These are phyloP conservation scores for Auanema sp. DNA, from an alignment of 2,888 invertebrate genomes.

Conservation along the genomic window DNA sequence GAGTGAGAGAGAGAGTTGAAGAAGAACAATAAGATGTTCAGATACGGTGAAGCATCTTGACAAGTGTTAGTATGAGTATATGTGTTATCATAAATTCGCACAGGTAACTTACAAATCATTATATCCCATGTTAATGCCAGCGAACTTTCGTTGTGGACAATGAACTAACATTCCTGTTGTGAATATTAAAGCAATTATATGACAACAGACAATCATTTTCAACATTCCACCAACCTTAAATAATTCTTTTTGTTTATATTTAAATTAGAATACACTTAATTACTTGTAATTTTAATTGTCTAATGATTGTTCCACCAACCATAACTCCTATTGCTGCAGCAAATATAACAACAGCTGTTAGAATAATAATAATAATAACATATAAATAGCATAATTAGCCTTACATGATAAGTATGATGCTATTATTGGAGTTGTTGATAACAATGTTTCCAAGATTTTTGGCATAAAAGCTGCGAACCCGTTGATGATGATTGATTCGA, in stretches of 20 bases:
- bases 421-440: constrained; percentile 58
- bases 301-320: constrained; percentile 60
- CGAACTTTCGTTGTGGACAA: constrained; percentile 61
- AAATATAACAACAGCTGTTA: constrained; percentile 61
- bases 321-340: constrained; percentile 63
- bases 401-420: constrained; percentile 60
- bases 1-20: too few relatives aligned
- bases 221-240: constrained; percentile 61
- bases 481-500: constrained; percentile 63
- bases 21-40: too few relatives aligned
- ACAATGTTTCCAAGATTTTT: constrained; percentile 62
- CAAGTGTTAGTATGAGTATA: too few relatives aligned
- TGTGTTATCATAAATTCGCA: too few relatives aligned
- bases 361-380: constrained; percentile 6
- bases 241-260: not conserved
- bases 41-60: too few relatives aligned
- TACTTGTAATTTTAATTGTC: constrained; percentile 58
- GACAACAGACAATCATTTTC: constrained; percentile 61
- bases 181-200: constrained; percentile 53
- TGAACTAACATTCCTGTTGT: constrained; percentile 56
- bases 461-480: constrained; percentile 64
- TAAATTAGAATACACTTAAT: not conserved
- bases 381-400: constrained; percentile 5
- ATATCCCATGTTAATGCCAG: constrained; percentile 59
- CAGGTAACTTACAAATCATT: constrained; percentile 38